Conservation (phyloP, 2,888 invertebrate species). For the Stenodera caucasica region DNA sequence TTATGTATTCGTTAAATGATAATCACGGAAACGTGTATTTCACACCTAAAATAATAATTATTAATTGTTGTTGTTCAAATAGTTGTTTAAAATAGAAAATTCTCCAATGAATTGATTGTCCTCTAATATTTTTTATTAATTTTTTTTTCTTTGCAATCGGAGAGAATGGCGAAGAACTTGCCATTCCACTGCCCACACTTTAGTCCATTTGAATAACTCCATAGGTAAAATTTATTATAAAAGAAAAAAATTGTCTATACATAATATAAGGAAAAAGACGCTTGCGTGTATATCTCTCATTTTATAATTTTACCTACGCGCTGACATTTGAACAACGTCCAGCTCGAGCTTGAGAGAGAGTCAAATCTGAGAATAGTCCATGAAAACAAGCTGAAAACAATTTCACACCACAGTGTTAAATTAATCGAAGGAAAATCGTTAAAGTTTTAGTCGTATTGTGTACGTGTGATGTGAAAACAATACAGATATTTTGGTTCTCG, state of each 20-base stretch:
- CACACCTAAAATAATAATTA: neutral
- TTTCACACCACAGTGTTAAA: neutral
- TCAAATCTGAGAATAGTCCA: conserved; percentile 35
- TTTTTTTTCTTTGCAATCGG: neutral
- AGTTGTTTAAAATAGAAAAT: conserved; percentile 3
- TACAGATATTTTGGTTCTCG: no score
- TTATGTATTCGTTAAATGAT: conserved; percentile 22
- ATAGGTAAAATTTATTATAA: neutral
- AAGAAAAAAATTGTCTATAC: conserved; percentile 7
- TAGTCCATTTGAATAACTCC: conserved; percentile 5
- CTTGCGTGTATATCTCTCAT: conserved; percentile 15
- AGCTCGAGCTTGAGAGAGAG: conserved; percentile 28
- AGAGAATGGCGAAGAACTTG: neutral
- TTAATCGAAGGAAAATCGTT: neutral
- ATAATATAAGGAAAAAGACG: conserved; percentile 12
- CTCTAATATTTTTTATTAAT: neutral
- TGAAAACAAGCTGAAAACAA: conserved; percentile 15
- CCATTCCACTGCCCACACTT: conserved; percentile 25
- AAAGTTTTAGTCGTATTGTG: conserved; percentile 14
- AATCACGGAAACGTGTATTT: no score
- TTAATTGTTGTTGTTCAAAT: neutral
- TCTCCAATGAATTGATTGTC: neutral
- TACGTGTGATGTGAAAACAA: conserved; percentile 22
- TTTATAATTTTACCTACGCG: conserved; percentile 33
- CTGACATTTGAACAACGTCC: conserved; percentile 40